Evolutionary conservation across 2,797 vertebrate species (phyloP).

Genomic region (Clarias laeviceps): DNA sequence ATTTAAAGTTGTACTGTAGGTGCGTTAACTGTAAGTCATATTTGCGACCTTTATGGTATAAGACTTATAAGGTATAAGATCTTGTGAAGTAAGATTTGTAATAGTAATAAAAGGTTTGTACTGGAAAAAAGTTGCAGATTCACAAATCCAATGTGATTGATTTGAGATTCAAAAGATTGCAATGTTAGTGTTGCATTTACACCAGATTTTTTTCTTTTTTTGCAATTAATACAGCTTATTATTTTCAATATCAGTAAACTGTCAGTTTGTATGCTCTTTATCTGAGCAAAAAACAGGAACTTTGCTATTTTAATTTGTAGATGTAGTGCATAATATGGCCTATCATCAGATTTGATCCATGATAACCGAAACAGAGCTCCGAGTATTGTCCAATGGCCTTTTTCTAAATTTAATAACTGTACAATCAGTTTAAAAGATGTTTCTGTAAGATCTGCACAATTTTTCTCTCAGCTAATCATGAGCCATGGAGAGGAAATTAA

Average conservation of each 20-base stretch:
- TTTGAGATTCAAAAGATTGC: neutral
- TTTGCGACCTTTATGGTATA: neutral
- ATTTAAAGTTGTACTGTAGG: neutral
- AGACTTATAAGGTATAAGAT: no score
- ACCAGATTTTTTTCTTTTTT: neutral
- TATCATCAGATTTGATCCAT: neutral
- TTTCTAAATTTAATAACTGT: neutral
- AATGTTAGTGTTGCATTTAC: neutral
- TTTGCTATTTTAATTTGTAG: neutral
- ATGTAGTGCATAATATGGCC: neutral
- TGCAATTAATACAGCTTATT: neutral
- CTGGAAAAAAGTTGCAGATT: neutral
- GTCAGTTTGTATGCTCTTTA: conserved; percentile 26
- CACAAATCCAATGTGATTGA: neutral
- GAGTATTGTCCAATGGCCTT: neutral
- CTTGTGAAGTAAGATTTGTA: neutral
- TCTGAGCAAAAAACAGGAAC: neutral
- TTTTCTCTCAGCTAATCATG: neutral
- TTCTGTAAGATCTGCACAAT: neutral
- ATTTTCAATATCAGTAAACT: neutral
- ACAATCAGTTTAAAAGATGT: neutral
- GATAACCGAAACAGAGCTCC: neutral
- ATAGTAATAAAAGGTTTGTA: neutral
- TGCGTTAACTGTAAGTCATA: neutral
- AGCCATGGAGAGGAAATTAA: neutral